phyloP scores from a whole-genome alignment of 2,888 invertebrate species.

The Caradrina kadenii region DNA sequence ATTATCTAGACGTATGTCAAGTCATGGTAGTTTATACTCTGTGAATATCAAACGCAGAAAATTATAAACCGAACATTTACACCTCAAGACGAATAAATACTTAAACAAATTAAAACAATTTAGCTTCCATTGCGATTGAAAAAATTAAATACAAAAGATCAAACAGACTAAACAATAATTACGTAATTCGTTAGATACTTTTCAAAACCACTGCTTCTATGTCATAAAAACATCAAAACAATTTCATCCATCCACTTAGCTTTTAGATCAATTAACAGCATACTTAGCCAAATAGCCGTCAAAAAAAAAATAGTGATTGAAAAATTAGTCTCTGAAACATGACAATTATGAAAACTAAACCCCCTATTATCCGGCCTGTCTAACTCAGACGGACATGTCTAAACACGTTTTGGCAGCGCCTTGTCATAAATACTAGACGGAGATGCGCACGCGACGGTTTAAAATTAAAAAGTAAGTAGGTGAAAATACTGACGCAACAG shows the following conservation, averaged over 20 bases:
- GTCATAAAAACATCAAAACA: not conserved
- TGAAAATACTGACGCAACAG: not conserved
- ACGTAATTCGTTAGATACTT: not conserved
- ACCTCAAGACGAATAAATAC: not conserved
- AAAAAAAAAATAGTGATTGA: not conserved
- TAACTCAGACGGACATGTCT: conserved; percentile 24
- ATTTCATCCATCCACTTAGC: conserved; percentile 6
- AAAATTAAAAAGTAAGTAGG: conserved; percentile 36
- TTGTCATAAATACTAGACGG: conserved; percentile 25
- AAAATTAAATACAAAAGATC: not conserved
- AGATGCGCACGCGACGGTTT: conserved; percentile 34
- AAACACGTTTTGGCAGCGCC: conserved; percentile 56
- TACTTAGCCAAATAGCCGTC: conserved; percentile 2
- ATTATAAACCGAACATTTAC: no score
- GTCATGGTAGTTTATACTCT: no score
- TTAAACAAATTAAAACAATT: not conserved
- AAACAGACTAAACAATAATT: not conserved
- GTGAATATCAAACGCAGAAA: not conserved
- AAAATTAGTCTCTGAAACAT: conserved; percentile 18
- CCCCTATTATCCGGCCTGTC: conserved; percentile 36
- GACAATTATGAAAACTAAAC: conserved; percentile 34
- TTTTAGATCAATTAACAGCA: conserved; percentile 1
- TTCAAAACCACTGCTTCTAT: not conserved
- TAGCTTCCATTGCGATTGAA: not conserved
- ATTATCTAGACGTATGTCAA: no score